Evolutionary conservation across 2,113 vertebrate genomes (phyloP), one percentile per base, ranked within the genome.

Genomic region (Brachyhypopomus gauderio): DNA sequence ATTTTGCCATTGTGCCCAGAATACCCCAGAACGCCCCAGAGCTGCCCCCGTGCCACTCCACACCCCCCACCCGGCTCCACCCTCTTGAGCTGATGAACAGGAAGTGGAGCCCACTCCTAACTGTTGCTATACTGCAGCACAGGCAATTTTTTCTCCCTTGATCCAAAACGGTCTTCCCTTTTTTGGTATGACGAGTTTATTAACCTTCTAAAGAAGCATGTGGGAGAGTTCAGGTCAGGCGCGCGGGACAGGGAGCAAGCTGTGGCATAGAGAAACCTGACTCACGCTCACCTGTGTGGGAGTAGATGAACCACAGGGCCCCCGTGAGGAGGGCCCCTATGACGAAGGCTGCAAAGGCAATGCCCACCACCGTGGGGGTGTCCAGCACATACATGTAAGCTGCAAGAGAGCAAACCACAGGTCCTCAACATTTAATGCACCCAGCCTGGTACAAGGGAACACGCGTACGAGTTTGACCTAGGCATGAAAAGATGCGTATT

Each of bases 301-400:
- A 95, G 88, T 99, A 98, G 93, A 99, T 98, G 75, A 96, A 98
- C 97, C 97, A 99, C 85, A 99, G 90, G 1, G 96, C 97, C 73
- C 96, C 97, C 0, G 96, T 99, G 76, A 99, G 90, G 85, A 99
- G 91, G 7, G 96, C 97, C 20, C 97, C 97, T 0, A 99, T 98
- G 6, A 97, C 91, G 55, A 99, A 99, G 0, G 97, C 97, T 0
- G 96, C 95, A 5, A 98, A 99, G 0, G 97, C 97, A 5, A 99
- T 99, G 79, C 96, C 96, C 89, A 98, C 96, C n/a, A 98, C 96
- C 0, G 95, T 96, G 1, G 96, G 91, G 0, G 95, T 98, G 90
- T 97, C 96, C 94, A 98, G 90, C 2, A 95, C 91, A 0, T 95
- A 94, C 83, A 94, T 81, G n/a, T 91, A 64, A 0, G 78, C 96